A percentile compares a stretch with the other conserved stretches of the same genome.
These are phyloP conservation scores for Chiloscyllium punctatum DNA, from an alignment of 2,797 vertebrate species.

Conservation along the genomic window DNA sequence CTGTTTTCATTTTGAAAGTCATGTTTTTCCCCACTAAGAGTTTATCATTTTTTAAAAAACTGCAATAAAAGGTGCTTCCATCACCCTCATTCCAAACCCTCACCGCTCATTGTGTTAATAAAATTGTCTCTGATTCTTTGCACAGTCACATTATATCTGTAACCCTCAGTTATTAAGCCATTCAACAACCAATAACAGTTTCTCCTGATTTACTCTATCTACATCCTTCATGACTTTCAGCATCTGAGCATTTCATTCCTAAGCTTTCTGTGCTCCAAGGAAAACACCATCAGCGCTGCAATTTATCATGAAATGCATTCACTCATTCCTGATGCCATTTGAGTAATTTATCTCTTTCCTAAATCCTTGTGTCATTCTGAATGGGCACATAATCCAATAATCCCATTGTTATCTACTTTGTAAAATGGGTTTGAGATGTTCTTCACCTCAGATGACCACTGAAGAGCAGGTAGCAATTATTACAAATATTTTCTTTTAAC, in stretches of 20 bases:
- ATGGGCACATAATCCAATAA: neutral
- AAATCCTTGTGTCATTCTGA: neutral
- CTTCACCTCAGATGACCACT: neutral
- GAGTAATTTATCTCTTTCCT: neutral
- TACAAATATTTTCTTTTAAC: neutral
- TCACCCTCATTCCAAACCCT: neutral
- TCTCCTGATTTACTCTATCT: neutral
- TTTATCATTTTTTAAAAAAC: neutral
- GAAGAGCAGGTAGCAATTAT: no score
- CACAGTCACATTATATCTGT: neutral
- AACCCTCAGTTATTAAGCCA: neutral
- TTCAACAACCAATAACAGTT: neutral
- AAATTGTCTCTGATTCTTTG: neutral
- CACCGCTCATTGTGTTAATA: neutral
- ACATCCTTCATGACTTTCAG: neutral
- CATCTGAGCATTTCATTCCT: neutral
- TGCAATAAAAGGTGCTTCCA: no score
- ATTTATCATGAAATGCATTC: neutral
- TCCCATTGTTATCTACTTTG: neutral
- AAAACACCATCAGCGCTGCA: neutral
- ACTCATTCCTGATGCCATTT: neutral
- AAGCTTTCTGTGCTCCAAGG: neutral
- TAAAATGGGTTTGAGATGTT: neutral
- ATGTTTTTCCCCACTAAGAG: neutral
- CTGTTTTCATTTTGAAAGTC: neutral